Conservation (phyloP, 2,888 invertebrate species). For the Drosophila stalkeri region DNA sequence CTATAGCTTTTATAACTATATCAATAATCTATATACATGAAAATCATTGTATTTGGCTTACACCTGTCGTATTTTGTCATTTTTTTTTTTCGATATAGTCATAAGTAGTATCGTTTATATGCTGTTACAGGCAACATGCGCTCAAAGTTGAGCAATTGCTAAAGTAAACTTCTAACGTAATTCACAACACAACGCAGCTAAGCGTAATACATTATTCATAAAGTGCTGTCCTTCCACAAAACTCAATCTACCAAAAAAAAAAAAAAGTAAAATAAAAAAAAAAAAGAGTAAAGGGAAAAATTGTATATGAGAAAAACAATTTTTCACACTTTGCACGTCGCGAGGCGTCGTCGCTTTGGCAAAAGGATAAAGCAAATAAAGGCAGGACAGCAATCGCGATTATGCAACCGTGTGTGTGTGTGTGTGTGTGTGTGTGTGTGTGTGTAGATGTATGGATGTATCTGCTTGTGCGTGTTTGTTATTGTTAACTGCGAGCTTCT, state of each 20-base stretch:
- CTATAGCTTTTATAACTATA: too few species aligned
- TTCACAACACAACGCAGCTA: constrained; percentile 62
- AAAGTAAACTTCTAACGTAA: constrained; percentile 59
- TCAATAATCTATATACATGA: not conserved
- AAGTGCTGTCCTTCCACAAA: constrained; percentile 43
- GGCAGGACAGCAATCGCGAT: constrained; percentile 47
- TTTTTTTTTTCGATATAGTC: not conserved
- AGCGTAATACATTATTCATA: constrained; percentile 72
- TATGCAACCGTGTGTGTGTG: constrained; percentile 54
- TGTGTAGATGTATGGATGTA: constrained; percentile 7
- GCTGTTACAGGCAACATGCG: constrained; percentile 24
- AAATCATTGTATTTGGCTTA: constrained; percentile 5
- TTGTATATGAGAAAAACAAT: constrained; percentile 45
- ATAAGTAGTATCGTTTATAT: constrained; percentile 22
- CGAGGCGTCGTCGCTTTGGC: constrained; percentile 23
- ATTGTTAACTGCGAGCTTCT: constrained; percentile 35
- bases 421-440: constrained; percentile 18
- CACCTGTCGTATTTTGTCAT: not conserved
- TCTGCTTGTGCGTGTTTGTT: constrained; percentile 27
- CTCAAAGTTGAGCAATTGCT: constrained; percentile 57
- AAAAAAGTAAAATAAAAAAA: constrained; percentile 19
- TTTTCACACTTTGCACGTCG: constrained; percentile 79
- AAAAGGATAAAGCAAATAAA: constrained; percentile 54
- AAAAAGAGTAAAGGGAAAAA: constrained; percentile 10
- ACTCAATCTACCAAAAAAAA: constrained; percentile 42